Percentiles rank a stretch among this genome's conserved stretches.
Evolutionary conservation across 37 sponge, comb jelly and placozoan species (phyloP).

Genomic region (Diacarnus erythraeanus): DNA sequence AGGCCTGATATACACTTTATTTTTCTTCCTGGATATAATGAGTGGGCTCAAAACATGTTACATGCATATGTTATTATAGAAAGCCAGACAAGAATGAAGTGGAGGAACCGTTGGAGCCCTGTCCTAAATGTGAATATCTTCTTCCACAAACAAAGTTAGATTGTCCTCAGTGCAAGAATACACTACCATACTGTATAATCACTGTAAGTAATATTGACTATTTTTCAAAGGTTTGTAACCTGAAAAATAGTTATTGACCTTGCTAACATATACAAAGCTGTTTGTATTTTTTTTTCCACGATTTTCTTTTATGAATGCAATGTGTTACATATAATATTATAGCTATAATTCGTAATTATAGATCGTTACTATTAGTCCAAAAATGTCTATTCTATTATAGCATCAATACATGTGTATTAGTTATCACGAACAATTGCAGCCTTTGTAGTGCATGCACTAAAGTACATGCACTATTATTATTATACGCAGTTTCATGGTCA

Average conservation of each 20-base stretch:
- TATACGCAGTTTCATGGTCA: too few relatives aligned
- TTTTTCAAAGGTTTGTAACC: too few relatives aligned
- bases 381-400: neutral
- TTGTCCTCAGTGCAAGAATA: slow-evolving; percentile 97
- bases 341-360: neutral
- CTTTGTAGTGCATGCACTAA: too few relatives aligned
- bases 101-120: slow-evolving; percentile 77
- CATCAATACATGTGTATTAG: neutral
- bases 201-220: slow-evolving; percentile 82
- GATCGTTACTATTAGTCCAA: neutral
- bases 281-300: neutral
- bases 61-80: slow-evolving; percentile 30
- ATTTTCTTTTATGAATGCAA: too few relatives aligned
- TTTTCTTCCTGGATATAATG: too few relatives aligned
- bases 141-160: slow-evolving; percentile 83
- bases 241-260: neutral
- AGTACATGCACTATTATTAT: too few relatives aligned
- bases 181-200: slow-evolving; percentile 91
- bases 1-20: too few relatives aligned
- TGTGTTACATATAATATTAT: too few relatives aligned
- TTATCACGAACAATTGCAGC: too few relatives aligned
- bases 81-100: slow-evolving; percentile 89
- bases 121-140: slow-evolving; percentile 79
- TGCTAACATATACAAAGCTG: neutral
- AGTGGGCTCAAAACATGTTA: neutral